Conservation (phyloP, 2,888 invertebrate genomes). For the Lasius fuliginosus region DNA sequence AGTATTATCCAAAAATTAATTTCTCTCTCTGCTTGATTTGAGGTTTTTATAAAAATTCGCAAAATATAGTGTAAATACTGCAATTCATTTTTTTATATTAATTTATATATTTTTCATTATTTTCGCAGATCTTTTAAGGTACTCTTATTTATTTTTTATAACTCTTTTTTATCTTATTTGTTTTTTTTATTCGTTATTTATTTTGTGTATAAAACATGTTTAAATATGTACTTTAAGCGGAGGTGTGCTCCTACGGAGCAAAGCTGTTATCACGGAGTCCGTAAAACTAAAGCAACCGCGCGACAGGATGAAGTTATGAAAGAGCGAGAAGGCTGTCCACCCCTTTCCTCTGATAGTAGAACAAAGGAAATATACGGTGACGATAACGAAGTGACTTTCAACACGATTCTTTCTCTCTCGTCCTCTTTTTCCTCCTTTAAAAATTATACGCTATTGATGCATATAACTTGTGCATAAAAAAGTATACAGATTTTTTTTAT, state of each 20-base stretch:
- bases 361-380: conserved; percentile 70
- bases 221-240: background rate
- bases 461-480: background rate
- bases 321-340: conserved; percentile 60
- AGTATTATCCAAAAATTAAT: background rate
- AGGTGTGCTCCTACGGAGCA: background rate
- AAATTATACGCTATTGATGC: background rate
- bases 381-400: conserved; percentile 67
- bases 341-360: conserved; percentile 73
- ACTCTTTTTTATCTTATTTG: no score
- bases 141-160: background rate
- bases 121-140: background rate
- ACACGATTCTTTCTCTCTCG: background rate
- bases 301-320: conserved; percentile 53
- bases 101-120: background rate
- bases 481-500: background rate
- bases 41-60: background rate
- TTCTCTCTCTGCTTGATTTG: background rate
- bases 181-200: no score
- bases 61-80: background rate
- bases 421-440: conserved; percentile 18
- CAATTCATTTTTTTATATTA: background rate
- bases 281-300: conserved; percentile 35
- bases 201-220: background rate
- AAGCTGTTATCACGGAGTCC: conserved; percentile 49